Base-by-base conservation (phyloP, 2,113 vertebrate species). In the Pao palembangensis region DNA sequence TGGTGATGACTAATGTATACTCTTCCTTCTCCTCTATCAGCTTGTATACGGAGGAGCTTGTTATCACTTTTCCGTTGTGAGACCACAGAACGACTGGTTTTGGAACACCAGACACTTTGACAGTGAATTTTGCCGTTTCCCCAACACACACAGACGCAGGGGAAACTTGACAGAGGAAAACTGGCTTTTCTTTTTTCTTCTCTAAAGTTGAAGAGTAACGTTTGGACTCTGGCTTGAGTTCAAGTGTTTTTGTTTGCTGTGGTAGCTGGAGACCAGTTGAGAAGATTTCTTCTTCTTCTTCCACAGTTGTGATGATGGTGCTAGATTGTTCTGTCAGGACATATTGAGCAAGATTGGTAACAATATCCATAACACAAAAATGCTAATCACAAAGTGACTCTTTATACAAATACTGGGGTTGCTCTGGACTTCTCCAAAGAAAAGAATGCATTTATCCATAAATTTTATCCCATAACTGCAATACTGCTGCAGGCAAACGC, bases 81-180 rank as follows among this genome's bases (percentile, higher is more conserved):
- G 94, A 92, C 94, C 95, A 98, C 15, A 94, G 90, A 69, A 96
- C 89, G 34, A 90, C 91, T 34, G 95, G 95, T 46, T 87, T 89
- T 20, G 96, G 95, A 52, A 84, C 82, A 55, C 94, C 95, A 42
- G 69, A 88, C 74, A 94, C 86, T 48, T 78, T 91, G 41, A 98
- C 91, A 21, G 92, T 94, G 23, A 99, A 83, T 48, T 66, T 92
- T 55, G 92, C 91, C 6, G 91, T 85, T 70, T 94, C 94, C 44
- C 94, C 94, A 11, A 80, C 12, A 21, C 63, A 89, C 50, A 91
- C 85, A 58, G 93, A 88, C 62, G 87, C 57, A 62, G 93, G 56
- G 17, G 90, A 85, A 6, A 94, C 43, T 61, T 92, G 83, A 69
- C 85, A 92, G 55, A 93, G 82, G 80, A 99, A 98, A 82, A 91